These are phyloP conservation scores for Agapornis roseicollis DNA, from an alignment of 2,113 vertebrate species.

Conservation along the genomic window DNA sequence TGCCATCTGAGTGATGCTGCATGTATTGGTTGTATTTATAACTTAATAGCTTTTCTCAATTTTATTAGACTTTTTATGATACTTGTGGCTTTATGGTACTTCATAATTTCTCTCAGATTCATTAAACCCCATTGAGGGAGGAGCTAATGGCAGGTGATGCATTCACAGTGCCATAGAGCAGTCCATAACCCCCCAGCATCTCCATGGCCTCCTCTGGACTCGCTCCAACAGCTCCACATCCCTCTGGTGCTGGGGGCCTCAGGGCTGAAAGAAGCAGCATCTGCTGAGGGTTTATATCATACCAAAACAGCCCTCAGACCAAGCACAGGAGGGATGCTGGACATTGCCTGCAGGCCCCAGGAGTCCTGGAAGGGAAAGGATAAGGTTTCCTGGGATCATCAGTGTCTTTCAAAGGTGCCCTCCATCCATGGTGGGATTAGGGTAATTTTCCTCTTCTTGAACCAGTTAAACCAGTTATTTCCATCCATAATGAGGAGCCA, in stretches of 20 bases:
- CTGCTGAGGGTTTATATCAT: background rate
- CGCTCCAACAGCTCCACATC: background rate
- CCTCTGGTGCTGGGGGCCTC: background rate
- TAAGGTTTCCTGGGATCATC: background rate
- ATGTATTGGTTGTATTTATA: constrained; percentile 78
- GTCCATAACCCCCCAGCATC: background rate
- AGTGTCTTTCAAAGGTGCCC: background rate
- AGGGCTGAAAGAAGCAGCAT: background rate
- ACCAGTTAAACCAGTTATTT: background rate
- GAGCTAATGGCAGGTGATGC: constrained; percentile 39
- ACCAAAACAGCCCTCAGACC: background rate
- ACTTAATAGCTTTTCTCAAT: constrained; percentile 80
- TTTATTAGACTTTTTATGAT: constrained; percentile 80
- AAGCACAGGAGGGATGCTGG: background rate
- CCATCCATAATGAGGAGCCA: background rate
- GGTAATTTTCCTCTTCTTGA: background rate
- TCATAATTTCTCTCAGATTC: constrained; percentile 75
- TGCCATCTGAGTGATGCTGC: constrained; percentile 73
- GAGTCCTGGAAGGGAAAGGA: background rate
- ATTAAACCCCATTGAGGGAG: constrained; percentile 69
- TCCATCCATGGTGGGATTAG: background rate
- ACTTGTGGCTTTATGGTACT: constrained; percentile 77
- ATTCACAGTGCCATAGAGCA: background rate
- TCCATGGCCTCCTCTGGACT: background rate
- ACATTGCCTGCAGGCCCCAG: background rate